phyloP scores from a whole-genome alignment of 2,113 vertebrate species.

The Pterocles burchelli region DNA sequence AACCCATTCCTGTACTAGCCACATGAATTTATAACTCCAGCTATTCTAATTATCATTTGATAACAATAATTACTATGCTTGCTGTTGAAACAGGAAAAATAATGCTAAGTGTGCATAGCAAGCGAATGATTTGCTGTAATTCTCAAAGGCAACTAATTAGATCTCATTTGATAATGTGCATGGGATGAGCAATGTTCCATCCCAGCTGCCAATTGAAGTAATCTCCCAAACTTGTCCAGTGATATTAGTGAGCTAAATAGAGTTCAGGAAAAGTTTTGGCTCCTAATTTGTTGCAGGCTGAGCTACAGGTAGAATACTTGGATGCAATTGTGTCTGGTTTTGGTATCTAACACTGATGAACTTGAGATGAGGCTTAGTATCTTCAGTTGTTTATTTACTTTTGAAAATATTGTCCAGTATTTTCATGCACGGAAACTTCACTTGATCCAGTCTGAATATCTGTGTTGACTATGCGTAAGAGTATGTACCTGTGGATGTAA shows the following conservation, averaged over 20 bases:
- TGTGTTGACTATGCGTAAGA: background rate
- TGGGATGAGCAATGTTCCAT: background rate
- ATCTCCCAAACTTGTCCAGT: background rate
- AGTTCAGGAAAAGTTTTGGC: background rate
- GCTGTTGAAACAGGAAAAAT: conserved; percentile 6
- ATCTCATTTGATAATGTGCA: background rate
- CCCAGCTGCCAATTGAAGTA: background rate
- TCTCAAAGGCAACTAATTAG: background rate
- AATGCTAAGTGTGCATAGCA: background rate
- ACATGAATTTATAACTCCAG: background rate
- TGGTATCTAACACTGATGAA: background rate
- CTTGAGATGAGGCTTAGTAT: background rate
- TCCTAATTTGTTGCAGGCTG: background rate
- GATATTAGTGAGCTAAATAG: background rate
- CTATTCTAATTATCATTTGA: background rate
- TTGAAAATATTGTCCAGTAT: background rate
- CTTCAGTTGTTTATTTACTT: background rate
- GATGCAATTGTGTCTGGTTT: background rate
- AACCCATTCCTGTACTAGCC: background rate
- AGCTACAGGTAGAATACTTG: background rate
- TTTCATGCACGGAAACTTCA: background rate
- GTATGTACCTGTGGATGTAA: background rate
- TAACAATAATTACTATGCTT: background rate
- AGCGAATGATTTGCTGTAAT: background rate
- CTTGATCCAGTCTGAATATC: background rate